Conservation (phyloP, 1,140 invertebrate genomes). For the Lutraria rhynchaena region DNA sequence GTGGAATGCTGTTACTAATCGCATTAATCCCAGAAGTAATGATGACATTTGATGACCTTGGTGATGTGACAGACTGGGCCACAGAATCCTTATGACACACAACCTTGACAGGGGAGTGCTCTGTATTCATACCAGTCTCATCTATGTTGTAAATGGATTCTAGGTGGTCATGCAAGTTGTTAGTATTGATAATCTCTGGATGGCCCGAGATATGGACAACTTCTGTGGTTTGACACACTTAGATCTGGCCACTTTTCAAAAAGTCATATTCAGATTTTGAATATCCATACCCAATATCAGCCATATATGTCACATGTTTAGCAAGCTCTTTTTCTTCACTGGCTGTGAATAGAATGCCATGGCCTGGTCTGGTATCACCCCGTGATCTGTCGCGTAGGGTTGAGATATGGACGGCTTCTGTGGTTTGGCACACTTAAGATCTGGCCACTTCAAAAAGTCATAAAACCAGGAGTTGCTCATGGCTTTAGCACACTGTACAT, state of each 20-base stretch:
- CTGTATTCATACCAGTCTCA: slow-evolving; percentile 10
- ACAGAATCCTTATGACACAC: background rate
- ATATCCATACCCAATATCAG: slow-evolving; percentile 47
- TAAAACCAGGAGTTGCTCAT: slow-evolving; percentile 23
- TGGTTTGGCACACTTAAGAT: no score
- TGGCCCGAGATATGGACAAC: background rate
- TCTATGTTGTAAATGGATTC: background rate
- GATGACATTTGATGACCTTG: slow-evolving; percentile 3
- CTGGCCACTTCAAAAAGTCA: no score
- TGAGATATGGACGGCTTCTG: no score
- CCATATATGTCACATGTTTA: slow-evolving; percentile 27
- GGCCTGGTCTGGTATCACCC: slow-evolving; percentile 26
- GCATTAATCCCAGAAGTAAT: slow-evolving; percentile 15
- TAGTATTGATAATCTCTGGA: background rate
- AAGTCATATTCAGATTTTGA: slow-evolving; percentile 1
- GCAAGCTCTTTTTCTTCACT: slow-evolving; percentile 40
- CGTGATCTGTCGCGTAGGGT: slow-evolving; percentile 49
- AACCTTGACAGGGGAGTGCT: background rate
- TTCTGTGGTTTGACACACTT: slow-evolving; percentile 13
- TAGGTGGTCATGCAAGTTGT: background rate
- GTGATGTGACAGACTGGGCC: slow-evolving; percentile 1
- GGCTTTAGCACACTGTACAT: background rate
- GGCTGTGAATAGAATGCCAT: background rate
- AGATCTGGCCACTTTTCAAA: slow-evolving; percentile 12
- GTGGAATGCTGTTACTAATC: slow-evolving; percentile 6